A percentile compares a stretch with the other conserved stretches of the same genome.
phyloP scores from a whole-genome alignment of 2,797 vertebrate genomes.

The Eptatretus atami region DNA sequence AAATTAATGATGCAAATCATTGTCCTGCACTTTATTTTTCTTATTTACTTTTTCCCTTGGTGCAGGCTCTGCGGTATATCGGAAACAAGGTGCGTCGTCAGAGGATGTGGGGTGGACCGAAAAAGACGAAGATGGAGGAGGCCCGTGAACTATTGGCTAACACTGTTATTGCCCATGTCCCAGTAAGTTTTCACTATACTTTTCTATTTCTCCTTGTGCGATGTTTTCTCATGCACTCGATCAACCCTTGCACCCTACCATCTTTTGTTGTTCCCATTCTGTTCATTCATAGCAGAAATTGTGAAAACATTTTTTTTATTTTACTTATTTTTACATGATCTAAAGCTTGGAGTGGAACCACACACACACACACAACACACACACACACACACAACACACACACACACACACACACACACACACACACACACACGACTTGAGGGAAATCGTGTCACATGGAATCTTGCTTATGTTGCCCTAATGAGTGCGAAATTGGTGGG shows the following conservation, averaged over 20 bases:
- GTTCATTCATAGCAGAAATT: background rate
- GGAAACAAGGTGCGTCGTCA: constrained; percentile 88
- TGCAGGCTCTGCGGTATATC: constrained; percentile 58
- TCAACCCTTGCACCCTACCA: background rate
- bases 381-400: too few species aligned
- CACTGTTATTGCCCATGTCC: constrained; percentile 68
- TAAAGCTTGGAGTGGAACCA: too few species aligned
- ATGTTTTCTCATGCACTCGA: background rate
- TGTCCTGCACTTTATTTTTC: too few species aligned
- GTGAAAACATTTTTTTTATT: background rate
- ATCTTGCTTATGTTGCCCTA: too few species aligned
- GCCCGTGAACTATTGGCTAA: constrained; percentile 71
- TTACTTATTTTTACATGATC: background rate
- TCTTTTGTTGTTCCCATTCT: constrained; percentile 7
- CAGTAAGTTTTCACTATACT: constrained; percentile 20
- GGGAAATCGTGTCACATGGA: too few species aligned
- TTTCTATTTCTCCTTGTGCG: background rate
- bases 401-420: too few species aligned
- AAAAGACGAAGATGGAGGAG: constrained; percentile 96
- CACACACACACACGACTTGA: too few species aligned
- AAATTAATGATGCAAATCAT: too few species aligned
- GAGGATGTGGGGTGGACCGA: constrained; percentile 91
- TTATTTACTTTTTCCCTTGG: too few species aligned
- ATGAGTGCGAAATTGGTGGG: too few species aligned
- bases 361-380: too few species aligned